Percentiles rank a stretch among this genome's conserved stretches.
phyloP scores from a whole-genome alignment of 2,113 vertebrate genomes.

The Steatornis caripensis region DNA sequence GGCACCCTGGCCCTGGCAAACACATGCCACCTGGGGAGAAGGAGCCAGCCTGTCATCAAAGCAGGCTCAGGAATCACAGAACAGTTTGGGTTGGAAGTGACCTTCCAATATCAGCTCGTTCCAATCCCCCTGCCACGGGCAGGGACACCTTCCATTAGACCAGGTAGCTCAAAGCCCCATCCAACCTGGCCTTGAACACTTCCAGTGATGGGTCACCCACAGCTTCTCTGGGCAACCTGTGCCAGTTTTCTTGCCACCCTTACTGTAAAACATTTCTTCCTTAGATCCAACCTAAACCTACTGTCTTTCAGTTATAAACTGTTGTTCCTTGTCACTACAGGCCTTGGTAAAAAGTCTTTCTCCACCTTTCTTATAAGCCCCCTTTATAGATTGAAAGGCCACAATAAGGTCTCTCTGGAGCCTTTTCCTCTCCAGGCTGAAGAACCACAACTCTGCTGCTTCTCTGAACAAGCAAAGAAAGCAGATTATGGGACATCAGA shows the following conservation, averaged over 20 bases:
- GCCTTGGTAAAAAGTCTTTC: neutral
- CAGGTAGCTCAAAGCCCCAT: fast-evolving
- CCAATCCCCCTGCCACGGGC: too few relatives aligned
- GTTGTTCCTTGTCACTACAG: neutral
- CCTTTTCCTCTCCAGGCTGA: neutral
- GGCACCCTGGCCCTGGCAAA: neutral
- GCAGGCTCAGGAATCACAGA: neutral
- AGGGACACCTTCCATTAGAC: too few relatives aligned
- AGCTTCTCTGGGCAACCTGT: neutral
- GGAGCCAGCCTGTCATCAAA: neutral
- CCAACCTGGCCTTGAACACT: neutral
- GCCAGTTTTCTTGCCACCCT: neutral
- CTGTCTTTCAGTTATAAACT: neutral
- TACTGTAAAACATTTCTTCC: neutral
- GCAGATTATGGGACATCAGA: neutral
- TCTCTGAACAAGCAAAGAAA: neutral
- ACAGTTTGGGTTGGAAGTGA: neutral
- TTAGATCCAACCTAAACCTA: neutral
- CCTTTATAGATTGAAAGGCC: neutral
- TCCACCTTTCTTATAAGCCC: neutral
- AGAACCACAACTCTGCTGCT: neutral
- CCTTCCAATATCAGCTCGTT: neutral
- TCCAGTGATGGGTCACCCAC: too few relatives aligned
- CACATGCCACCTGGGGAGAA: neutral
- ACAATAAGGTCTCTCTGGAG: neutral